phyloP scores from a whole-genome alignment of 2,113 vertebrate genomes.

The Grallaria varia region DNA sequence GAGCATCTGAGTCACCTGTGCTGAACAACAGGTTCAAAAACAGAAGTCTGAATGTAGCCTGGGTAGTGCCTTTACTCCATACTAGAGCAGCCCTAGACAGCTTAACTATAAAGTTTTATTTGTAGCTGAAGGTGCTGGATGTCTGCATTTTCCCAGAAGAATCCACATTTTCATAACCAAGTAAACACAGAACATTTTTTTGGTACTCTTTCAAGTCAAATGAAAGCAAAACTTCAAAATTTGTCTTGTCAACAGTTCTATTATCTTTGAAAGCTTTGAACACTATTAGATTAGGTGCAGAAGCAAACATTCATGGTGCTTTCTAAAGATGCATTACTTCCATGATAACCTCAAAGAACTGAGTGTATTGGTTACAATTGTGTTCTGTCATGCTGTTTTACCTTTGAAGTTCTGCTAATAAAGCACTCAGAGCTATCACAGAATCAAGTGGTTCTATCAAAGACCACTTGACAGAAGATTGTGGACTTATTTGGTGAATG shows the following conservation, averaged over 20 bases:
- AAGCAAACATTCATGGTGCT: neutral
- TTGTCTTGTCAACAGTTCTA: neutral
- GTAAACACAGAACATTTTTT: neutral
- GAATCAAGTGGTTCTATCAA: neutral
- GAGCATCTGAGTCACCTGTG: neutral
- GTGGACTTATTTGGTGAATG: neutral
- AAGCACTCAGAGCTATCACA: neutral
- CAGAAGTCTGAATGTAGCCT: neutral
- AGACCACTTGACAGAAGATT: neutral
- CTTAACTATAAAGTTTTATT: neutral
- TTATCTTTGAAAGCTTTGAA: neutral
- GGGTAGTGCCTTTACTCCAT: neutral
- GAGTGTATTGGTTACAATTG: neutral
- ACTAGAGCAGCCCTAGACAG: neutral
- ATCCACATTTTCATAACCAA: neutral
- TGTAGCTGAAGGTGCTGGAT: neutral
- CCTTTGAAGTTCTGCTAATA: neutral
- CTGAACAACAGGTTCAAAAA: neutral
- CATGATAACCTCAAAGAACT: neutral
- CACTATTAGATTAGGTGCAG: neutral
- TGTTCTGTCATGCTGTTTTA: neutral
- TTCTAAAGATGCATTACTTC: neutral
- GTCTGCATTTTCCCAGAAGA: neutral
- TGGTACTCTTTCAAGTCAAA: neutral
- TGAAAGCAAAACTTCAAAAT: neutral